Conservation (phyloP, 2,888 invertebrate species). For the Drosophila pseudotalamancana region DNA sequence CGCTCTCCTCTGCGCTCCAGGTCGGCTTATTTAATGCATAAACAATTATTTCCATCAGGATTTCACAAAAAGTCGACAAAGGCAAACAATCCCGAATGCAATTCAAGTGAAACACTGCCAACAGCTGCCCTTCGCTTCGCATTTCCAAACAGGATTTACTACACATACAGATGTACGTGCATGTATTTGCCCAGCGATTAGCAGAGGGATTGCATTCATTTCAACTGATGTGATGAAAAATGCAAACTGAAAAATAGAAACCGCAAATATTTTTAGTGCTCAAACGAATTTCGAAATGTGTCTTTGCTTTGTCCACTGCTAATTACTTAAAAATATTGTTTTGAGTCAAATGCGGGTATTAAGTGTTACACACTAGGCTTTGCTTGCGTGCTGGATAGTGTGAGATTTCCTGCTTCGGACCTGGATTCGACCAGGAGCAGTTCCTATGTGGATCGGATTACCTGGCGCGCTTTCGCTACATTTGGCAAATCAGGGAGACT, state of each 20-base stretch:
- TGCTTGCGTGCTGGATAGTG: constrained; percentile 49
- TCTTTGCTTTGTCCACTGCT: constrained; percentile 54
- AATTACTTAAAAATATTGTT: constrained; percentile 62
- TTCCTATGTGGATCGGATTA: constrained; percentile 65
- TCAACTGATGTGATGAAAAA: constrained; percentile 14
- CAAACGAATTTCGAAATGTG: constrained; percentile 31
- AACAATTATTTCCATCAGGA: constrained; percentile 81
- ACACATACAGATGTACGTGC: background rate
- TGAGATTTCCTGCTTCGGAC: constrained; percentile 57
- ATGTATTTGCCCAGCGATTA: constrained; percentile 54
- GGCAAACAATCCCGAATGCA: constrained; percentile 67
- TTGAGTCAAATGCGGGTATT: constrained; percentile 41
- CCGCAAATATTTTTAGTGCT: constrained; percentile 72
- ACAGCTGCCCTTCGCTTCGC: constrained; percentile 49
- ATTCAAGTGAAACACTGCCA: constrained; percentile 45
- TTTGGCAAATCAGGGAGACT: constrained; percentile 46
- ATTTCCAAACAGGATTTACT: constrained; percentile 66
- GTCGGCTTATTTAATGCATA: constrained; percentile 81
- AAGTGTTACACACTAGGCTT: constrained; percentile 5
- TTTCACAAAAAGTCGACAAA: constrained; percentile 78
- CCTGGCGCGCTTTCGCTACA: constrained; percentile 42
- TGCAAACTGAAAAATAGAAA: constrained; percentile 42
- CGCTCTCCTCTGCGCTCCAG: constrained; percentile 45
- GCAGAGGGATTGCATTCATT: constrained; percentile 33
- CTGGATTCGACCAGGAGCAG: constrained; percentile 32